Evolutionary conservation across 2,888 invertebrate genomes (phyloP), one percentile per base, ranked within the genome.

Genomic region (Caenorhabditis plicata): DNA sequence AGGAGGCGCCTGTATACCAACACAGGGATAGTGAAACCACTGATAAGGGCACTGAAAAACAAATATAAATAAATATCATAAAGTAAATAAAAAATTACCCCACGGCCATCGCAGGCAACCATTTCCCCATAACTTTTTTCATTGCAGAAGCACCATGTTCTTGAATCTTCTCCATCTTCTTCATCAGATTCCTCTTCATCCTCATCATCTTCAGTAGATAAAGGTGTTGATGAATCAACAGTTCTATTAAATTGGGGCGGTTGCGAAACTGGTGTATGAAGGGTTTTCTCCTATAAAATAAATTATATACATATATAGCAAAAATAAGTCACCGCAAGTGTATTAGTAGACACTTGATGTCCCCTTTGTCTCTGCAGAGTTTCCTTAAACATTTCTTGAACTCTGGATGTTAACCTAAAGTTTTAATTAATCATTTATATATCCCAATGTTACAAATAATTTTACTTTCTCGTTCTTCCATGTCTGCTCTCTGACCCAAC

Each of bases 11-110:
- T 90, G 90, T 71, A 98, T 91, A 43, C 91, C 92, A 41, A 98
- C 95, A 82, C 96, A 98, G 4, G 91, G 90, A 85, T 95, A 96
- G 85, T 98, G 96, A 85, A 96, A 98, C 96, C 96, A 98, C 83
- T 96, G 95, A 81, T 91, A 92, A 0, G 93, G 92, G 83, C 96
- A 98, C 90, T 91, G 85, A 56, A 86, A 84, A 70, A 82, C 61
- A 20, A 5, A 15, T 13, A n/a, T 44, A 41, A 22, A 20, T 19
- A 19, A 7, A 19, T 20, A 19, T 40, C n/a, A 11, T 35, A 15
- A 35, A 15, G 8, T n/a, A 11, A 19, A 35, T 11, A 35, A 32
- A 38, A 32, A 26, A 89, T 87, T 82, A 92, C 92, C 81, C 92
- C 90, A 82, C 91, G 90, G 83, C 94, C 96, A 85, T 98, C 96